Conservation (phyloP, 2,113 vertebrate genomes). For the Maccullochella peelii region DNA sequence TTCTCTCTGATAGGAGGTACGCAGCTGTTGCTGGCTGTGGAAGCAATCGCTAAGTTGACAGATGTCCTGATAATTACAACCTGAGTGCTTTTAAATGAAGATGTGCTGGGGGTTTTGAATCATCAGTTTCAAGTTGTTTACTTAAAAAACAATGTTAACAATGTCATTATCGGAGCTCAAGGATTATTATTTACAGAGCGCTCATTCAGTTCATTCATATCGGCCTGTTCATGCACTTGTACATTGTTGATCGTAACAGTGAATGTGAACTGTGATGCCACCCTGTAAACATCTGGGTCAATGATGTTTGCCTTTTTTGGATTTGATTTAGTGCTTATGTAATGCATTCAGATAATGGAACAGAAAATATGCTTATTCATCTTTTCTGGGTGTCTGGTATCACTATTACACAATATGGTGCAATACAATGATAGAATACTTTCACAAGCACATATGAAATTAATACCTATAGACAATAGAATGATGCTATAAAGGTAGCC, state of each 20-base stretch:
- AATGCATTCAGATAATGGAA: slow-evolving; percentile 45
- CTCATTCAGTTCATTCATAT: slow-evolving; percentile 60
- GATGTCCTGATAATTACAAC: slow-evolving; percentile 56
- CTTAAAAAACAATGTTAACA: slow-evolving; percentile 54
- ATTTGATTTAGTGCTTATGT: slow-evolving; percentile 51
- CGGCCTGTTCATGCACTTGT: slow-evolving; percentile 59
- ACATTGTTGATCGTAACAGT: slow-evolving; percentile 43
- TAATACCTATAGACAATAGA: neutral
- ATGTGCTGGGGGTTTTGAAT: slow-evolving; percentile 43
- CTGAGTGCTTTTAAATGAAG: slow-evolving; percentile 65
- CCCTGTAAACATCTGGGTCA: slow-evolving; percentile 72
- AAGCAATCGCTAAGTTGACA: slow-evolving; percentile 37
- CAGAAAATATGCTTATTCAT: neutral
- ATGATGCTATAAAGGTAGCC: neutral
- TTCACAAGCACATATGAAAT: neutral
- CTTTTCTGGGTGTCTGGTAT: neutral
- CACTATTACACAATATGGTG: neutral
- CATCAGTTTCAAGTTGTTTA: slow-evolving; percentile 74
- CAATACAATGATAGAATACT: neutral
- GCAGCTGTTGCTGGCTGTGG: neutral
- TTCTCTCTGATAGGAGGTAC: neutral
- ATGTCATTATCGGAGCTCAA: slow-evolving; percentile 49
- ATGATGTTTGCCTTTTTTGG: slow-evolving; percentile 63
- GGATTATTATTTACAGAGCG: slow-evolving; percentile 44
- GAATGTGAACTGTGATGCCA: slow-evolving; percentile 35